Evolutionary conservation across 2,888 invertebrate species (phyloP).

Genomic region (Folsomia candida): DNA sequence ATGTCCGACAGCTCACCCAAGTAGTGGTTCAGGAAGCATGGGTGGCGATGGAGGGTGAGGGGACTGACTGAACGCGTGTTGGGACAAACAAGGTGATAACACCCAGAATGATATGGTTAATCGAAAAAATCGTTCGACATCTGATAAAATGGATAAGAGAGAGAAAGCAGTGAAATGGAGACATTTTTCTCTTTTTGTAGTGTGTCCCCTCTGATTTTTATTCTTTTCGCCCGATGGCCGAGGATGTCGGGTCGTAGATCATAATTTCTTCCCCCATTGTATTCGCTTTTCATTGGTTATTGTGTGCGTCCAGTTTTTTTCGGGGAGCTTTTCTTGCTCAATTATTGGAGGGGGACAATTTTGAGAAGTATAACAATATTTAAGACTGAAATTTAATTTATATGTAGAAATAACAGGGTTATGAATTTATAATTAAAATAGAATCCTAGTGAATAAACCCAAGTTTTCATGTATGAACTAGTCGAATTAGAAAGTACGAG

Average conservation of each 20-base stretch:
- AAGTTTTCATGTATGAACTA: neutral
- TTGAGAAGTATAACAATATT: no score
- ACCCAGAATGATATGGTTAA: neutral
- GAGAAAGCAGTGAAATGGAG: neutral
- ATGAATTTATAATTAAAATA: neutral
- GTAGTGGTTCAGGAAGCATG: no score
- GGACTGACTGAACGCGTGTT: neutral
- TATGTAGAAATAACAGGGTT: no score
- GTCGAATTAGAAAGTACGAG: no score
- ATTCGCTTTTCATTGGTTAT: neutral
- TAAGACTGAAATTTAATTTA: no score
- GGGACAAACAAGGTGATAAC: conserved; percentile 8
- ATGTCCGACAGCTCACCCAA: neutral
- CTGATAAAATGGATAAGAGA: neutral
- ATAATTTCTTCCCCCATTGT: conserved; percentile 3
- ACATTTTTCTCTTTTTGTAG: conserved; percentile 1
- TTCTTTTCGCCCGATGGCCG: neutral
- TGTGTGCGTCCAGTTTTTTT: no score
- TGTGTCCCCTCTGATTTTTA: neutral
- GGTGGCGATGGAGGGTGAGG: neutral
- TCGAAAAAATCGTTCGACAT: neutral
- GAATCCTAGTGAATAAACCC: neutral
- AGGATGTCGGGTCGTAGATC: conserved; percentile 1
- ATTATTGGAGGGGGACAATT: no score
- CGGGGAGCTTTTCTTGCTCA: no score